Evolutionary conservation across 2,797 vertebrate genomes (phyloP).

Genomic region (Psittacula derbiana): DNA sequence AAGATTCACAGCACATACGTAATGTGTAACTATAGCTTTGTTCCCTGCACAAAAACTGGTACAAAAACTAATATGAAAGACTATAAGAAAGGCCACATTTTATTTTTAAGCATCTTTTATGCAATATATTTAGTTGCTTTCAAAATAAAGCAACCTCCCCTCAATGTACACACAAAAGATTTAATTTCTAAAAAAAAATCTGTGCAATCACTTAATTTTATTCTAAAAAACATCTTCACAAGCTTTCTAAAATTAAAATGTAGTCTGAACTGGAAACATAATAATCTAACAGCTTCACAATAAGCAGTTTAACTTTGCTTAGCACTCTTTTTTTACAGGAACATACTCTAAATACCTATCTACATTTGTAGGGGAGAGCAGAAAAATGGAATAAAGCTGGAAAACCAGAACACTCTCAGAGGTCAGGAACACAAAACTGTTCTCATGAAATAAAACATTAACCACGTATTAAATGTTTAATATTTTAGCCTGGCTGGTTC

Average conservation of each 20-base stretch:
- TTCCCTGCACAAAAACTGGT: background rate
- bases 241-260: background rate
- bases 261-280: background rate
- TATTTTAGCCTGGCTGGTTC: background rate
- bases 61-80: background rate
- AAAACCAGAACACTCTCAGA: background rate
- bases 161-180: background rate
- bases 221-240: background rate
- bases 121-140: background rate
- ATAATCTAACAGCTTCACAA: background rate
- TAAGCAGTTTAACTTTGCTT: background rate
- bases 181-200: background rate
- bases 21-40: fast-evolving
- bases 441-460: background rate
- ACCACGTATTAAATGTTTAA: background rate
- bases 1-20: fast-evolving
- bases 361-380: background rate
- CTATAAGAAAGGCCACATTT: background rate
- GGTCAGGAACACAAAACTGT: background rate
- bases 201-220: background rate
- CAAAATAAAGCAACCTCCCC: background rate
- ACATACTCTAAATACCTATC: background rate
- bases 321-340: background rate
- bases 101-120: background rate
- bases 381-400: background rate